These are phyloP conservation scores for Timandra comae DNA, from an alignment of 2,888 invertebrate species.

Conservation along the genomic window DNA sequence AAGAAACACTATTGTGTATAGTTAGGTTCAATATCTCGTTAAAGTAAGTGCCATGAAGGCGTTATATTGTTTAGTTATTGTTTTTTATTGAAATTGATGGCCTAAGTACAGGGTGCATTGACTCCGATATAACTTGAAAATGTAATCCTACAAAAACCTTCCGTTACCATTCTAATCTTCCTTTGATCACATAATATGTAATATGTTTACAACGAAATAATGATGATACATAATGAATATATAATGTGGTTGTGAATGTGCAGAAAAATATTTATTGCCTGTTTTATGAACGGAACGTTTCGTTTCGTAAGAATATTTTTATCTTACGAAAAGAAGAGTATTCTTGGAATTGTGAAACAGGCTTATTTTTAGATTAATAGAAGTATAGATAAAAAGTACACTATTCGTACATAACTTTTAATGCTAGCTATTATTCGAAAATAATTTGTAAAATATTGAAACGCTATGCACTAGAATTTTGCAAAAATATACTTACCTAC, in stretches of 20 bases:
- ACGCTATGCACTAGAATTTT: conserved; percentile 35
- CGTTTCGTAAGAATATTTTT: conserved; percentile 22
- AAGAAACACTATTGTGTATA: conserved; percentile 39
- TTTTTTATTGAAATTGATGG: conserved; percentile 27
- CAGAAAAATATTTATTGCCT: conserved; percentile 27
- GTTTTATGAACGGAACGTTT: conserved; percentile 21
- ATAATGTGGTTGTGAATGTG: conserved; percentile 54
- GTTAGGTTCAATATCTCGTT: conserved; percentile 27
- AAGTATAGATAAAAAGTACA: conserved; percentile 33
- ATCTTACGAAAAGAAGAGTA: conserved; percentile 6
- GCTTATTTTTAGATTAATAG: conserved; percentile 36
- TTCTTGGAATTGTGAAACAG: conserved; percentile 25
- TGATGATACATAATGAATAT: conserved; percentile 27
- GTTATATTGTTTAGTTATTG: conserved; percentile 20
- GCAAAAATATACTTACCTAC: too few relatives aligned
- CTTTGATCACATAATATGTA: conserved; percentile 13
- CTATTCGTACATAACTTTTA: conserved; percentile 39
- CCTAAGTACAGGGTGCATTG: conserved; percentile 42
- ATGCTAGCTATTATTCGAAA: conserved; percentile 39
- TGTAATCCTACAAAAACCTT: too few relatives aligned
- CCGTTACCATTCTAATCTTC: conserved; percentile 2
- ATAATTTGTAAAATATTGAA: conserved; percentile 11
- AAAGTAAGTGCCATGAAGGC: conserved; percentile 30
- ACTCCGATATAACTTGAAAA: too few relatives aligned
- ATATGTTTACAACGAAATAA: conserved; percentile 47